These are phyloP conservation scores for Lithophane leautieri DNA, from an alignment of 2,888 invertebrate genomes.

Conservation along the genomic window DNA sequence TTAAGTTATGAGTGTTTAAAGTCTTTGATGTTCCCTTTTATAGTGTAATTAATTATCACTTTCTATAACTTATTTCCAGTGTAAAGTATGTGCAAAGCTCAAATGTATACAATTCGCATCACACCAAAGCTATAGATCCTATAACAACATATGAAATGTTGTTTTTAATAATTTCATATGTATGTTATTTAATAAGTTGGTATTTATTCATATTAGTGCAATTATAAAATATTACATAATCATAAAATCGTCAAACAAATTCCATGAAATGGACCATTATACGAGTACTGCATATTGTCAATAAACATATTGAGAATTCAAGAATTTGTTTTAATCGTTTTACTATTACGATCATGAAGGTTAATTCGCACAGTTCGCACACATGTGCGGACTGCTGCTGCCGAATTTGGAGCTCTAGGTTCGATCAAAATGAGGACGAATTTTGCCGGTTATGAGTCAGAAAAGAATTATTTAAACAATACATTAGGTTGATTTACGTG, in stretches of 20 bases:
- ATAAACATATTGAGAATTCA: conserved; percentile 55
- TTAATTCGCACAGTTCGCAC: not conserved
- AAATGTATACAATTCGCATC: conserved; percentile 44
- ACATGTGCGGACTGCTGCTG: not conserved
- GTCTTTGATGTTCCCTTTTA: conserved; percentile 35
- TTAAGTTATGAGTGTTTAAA: conserved; percentile 52
- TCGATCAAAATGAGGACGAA: not conserved
- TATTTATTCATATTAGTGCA: conserved; percentile 55
- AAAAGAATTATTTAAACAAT: not conserved
- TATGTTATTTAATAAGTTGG: conserved; percentile 48
- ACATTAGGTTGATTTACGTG: not conserved
- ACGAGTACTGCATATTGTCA: conserved; percentile 49
- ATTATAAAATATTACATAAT: conserved; percentile 38
- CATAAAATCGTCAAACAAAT: conserved; percentile 37
- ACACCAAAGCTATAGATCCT: conserved; percentile 52
- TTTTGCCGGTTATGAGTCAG: not conserved
- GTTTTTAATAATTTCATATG: conserved; percentile 34
- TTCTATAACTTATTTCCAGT: conserved; percentile 46
- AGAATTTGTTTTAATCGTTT: conserved; percentile 32
- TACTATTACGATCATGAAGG: not conserved
- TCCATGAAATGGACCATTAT: conserved; percentile 59
- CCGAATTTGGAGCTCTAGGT: not conserved
- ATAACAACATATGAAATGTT: conserved; percentile 23
- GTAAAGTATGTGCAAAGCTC: conserved; percentile 42
- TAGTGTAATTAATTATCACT: conserved; percentile 29